These are phyloP conservation scores for Drosophila peninsularis DNA, from an alignment of 2,888 invertebrate genomes.

Conservation along the genomic window DNA sequence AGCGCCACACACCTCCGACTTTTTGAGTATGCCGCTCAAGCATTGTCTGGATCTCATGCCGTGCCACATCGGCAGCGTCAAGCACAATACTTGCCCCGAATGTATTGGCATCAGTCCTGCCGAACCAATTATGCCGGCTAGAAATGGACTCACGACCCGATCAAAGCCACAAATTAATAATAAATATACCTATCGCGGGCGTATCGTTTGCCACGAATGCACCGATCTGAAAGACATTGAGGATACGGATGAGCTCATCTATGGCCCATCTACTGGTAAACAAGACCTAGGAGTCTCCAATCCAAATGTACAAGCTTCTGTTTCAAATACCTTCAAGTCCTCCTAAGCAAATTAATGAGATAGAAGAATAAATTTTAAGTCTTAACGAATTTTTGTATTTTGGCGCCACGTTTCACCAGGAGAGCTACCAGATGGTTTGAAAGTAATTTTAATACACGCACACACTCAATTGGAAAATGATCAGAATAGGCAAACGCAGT, in stretches of 20 bases:
- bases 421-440: not conserved
- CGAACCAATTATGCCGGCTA: not conserved
- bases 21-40: slow-evolving; percentile 19
- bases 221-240: not conserved
- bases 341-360: not conserved
- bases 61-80: not conserved
- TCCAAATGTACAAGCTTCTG: not conserved
- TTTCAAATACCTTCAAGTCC: not conserved
- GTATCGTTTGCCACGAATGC: not conserved
- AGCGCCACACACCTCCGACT: not conserved
- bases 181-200: not conserved
- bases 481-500: not conserved
- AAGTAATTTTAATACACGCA: not conserved
- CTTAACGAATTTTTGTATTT: not conserved
- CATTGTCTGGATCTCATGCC: not conserved
- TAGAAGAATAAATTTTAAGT: not conserved
- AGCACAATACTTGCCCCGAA: not conserved
- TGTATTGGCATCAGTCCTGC: not conserved
- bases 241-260: not conserved
- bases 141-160: too few species aligned
- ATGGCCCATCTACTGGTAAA: not conserved
- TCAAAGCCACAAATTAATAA: not conserved
- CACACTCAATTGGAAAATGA: not conserved
- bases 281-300: too few species aligned
- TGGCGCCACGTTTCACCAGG: not conserved